Evolutionary conservation across 2,113 vertebrate genomes (phyloP).

Genomic region (Eclectus roratus): DNA sequence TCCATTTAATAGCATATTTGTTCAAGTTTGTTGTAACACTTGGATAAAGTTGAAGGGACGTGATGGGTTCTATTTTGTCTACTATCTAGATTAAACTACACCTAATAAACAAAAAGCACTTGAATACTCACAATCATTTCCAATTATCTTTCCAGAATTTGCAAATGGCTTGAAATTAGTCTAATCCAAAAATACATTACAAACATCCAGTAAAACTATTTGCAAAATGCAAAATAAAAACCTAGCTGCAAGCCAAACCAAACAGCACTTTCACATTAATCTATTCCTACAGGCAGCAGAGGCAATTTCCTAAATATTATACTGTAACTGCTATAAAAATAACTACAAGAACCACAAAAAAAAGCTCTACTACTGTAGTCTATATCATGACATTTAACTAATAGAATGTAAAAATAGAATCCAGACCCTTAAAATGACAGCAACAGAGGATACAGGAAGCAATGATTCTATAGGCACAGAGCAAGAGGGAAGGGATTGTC

Average conservation of each 20-base stretch:
- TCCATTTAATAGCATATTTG: not conserved
- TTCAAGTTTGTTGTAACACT: not conserved
- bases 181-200: not conserved
- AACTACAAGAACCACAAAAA: not conserved
- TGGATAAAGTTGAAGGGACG: conserved; percentile 8
- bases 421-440: conserved; percentile 75
- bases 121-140: not conserved
- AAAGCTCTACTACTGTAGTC: not conserved
- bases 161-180: conserved; percentile 6
- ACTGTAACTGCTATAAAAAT: conserved; percentile 14
- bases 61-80: conserved; percentile 29
- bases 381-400: not conserved
- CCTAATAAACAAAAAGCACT: not conserved
- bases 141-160: conserved; percentile 1
- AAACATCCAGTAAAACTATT: conserved; percentile 24
- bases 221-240: not conserved
- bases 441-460: conserved; percentile 73
- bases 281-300: not conserved
- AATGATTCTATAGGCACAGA: conserved; percentile 80
- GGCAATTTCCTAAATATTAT: not conserved
- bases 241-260: conserved; percentile 12
- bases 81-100: not conserved
- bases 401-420: not conserved
- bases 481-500: conserved; percentile 49
- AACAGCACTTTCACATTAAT: not conserved